Base-by-base conservation (phyloP, 2,888 invertebrate genomes). In the Papilio demoleus region DNA sequence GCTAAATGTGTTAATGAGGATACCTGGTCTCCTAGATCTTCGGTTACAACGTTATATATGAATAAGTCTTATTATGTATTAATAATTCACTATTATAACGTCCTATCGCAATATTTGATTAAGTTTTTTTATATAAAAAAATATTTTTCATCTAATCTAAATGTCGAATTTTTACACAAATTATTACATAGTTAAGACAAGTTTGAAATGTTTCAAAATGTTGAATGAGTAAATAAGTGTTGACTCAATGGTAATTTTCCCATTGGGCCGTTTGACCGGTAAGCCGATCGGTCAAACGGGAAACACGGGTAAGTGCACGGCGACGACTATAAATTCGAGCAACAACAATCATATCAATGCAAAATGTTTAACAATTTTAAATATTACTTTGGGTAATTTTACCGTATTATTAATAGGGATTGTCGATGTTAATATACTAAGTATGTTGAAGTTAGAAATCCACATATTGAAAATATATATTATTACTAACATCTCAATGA, bases 291-390 rank as follows among this genome's bases (percentile, higher is more conserved):
- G 31, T 31, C 6, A 3, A 31, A 31, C 31, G 31, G 31, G 3
- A 31, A 31, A 31, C 31, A 31, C 31, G 3, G 3, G 36, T 22
- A 11, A 24, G 11, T 12, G 11, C n/a, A 40, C 0, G 31, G 38
- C 11, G 12, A 24, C 38, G n/a, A 53, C 22, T 38, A 56, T 38
- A 31, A 24, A 34, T 53, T 38, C 3, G 27, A 45, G n/a, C 27
- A 53, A 11, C 17, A 36, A 50, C 14, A 60, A 19, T 60, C 68
- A 68, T 68, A 69, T 69, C 65, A 69, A 69, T 60, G 50, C 47
- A 64, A 68, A 38, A 24, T 19, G 61, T 31, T 59, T 22, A 17
- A 40, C 9, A 38, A 14, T 53, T 27, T 53, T 9, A 56, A 27
- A 56, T 27, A 56, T 56, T n/a, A n/a, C n/a, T n/a, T n/a, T n/a